These are phyloP conservation scores for Onychomys leucogaster DNA, from an alignment of 2,797 vertebrate species.

Conservation along the genomic window DNA sequence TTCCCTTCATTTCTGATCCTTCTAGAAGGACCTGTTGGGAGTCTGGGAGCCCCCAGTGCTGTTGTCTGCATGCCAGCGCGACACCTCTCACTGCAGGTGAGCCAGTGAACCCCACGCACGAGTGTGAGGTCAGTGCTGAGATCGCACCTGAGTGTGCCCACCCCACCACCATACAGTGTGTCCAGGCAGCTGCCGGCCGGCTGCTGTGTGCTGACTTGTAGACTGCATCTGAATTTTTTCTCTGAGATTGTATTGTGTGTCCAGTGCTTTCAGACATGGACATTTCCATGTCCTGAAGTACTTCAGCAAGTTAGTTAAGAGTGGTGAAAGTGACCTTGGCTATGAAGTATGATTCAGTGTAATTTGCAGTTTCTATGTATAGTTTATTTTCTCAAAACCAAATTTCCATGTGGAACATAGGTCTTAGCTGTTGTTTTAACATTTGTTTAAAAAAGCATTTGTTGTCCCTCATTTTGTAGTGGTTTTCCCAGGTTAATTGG, in stretches of 20 bases:
- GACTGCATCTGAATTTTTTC: neutral
- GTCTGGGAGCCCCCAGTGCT: constrained; percentile 73
- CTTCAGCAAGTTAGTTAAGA: constrained; percentile 14
- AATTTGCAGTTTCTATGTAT: neutral
- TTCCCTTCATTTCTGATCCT: constrained; percentile 20
- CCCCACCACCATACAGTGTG: neutral
- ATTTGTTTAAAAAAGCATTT: constrained; percentile 39
- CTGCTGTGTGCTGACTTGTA: neutral
- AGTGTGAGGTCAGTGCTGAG: neutral
- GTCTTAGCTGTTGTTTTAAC: constrained; percentile 27
- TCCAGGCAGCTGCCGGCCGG: neutral
- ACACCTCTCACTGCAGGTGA: constrained; percentile 78
- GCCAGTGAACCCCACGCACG: constrained; percentile 16
- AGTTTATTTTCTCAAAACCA: constrained; percentile 3
- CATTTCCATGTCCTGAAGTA: constrained; percentile 13
- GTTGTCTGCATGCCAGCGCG: constrained; percentile 77
- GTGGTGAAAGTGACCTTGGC: neutral
- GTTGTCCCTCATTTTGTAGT: constrained; percentile 23
- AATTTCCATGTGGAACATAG: constrained; percentile 15
- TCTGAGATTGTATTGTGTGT: neutral
- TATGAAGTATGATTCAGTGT: neutral
- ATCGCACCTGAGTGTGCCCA: neutral
- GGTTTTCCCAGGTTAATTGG: neutral
- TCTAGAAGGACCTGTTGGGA: constrained; percentile 82
- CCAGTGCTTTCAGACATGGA: neutral